phyloP scores from a whole-genome alignment of 2,888 invertebrate species.

The Onchidella celtica region DNA sequence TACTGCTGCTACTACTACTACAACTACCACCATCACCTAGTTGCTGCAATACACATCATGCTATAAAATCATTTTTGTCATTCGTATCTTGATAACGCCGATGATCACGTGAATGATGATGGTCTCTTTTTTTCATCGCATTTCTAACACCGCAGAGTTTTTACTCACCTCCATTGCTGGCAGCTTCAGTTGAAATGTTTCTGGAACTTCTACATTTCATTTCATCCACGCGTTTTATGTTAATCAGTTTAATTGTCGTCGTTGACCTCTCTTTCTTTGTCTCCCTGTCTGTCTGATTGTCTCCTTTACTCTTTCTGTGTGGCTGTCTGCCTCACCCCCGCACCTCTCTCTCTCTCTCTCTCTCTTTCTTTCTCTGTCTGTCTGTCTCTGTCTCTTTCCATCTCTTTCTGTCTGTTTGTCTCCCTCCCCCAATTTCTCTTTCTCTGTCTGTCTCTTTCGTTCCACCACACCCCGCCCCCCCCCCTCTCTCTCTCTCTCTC shows the following conservation, averaged over 20 bases:
- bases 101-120: no score
- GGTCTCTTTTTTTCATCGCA: no score
- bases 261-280: not conserved
- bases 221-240: no score
- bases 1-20: not conserved
- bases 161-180: no score
- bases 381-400: no score
- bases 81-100: no score
- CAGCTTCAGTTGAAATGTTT: no score
- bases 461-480: not conserved
- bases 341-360: not conserved
- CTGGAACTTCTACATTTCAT: no score
- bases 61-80: no score
- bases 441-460: not conserved
- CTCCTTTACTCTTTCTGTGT: not conserved
- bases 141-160: no score
- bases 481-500: not conserved
- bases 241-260: not conserved
- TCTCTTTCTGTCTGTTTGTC: not conserved
- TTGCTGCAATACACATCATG: no score
- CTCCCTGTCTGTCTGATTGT: conserved; percentile 12
- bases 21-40: not conserved
- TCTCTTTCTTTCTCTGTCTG: not conserved
- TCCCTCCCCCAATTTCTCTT: not conserved
- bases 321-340: not conserved